These are phyloP conservation scores for Neogobius melanostomus DNA, from an alignment of 2,113 vertebrate species.

Conservation along the genomic window DNA sequence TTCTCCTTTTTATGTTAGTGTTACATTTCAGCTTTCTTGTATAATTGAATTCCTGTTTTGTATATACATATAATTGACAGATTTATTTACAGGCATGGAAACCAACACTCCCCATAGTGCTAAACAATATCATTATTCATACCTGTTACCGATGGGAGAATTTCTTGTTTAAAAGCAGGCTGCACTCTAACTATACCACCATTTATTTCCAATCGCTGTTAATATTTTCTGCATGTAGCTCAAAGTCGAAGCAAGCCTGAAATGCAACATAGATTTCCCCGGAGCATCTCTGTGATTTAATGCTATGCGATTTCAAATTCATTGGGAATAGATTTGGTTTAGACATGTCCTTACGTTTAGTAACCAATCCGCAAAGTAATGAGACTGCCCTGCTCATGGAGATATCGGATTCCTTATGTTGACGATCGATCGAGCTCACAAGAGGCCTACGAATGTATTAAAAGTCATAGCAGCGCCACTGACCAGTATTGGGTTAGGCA, in stretches of 20 bases:
- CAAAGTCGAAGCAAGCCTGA: constrained; percentile 19
- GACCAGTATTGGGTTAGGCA: constrained; percentile 4
- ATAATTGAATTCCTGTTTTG: too few relatives aligned
- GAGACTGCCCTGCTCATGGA: constrained; percentile 12
- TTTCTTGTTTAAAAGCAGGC: neutral
- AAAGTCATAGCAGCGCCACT: neutral
- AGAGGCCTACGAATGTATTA: neutral
- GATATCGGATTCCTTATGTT: constrained; percentile 23
- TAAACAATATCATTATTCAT: too few relatives aligned
- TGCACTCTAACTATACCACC: neutral
- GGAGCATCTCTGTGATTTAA: constrained; percentile 38
- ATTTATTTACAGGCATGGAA: too few relatives aligned
- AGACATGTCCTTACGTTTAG: constrained; percentile 19
- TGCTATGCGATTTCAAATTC: constrained; percentile 7
- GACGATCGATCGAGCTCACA: neutral
- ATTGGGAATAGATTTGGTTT: constrained; percentile 10
- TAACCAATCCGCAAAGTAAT: constrained; percentile 37
- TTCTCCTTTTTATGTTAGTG: too few relatives aligned
- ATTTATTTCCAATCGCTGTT: constrained; percentile 18
- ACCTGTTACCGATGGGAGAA: too few relatives aligned
- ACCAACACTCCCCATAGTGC: too few relatives aligned
- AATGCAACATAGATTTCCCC: constrained; percentile 49
- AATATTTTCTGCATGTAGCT: constrained; percentile 15
- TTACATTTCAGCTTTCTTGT: too few relatives aligned
- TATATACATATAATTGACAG: too few relatives aligned